Percentiles rank a stretch among this genome's conserved stretches.
phyloP scores from a whole-genome alignment of 2,113 vertebrate species.

The Amia ocellicauda region DNA sequence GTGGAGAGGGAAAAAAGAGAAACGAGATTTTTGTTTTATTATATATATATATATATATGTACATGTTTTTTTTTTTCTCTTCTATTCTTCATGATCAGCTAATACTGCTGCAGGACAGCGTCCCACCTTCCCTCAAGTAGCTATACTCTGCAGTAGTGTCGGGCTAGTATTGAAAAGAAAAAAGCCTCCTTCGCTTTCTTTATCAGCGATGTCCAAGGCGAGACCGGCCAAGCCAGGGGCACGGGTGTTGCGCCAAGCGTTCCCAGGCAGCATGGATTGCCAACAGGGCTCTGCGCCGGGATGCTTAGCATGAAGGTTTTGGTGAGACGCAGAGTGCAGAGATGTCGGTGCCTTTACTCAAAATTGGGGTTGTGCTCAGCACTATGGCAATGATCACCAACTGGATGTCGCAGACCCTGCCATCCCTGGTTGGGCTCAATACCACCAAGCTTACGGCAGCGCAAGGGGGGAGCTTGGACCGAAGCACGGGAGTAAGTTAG shows the following conservation, averaged over 20 bases:
- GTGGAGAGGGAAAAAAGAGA: conserved; percentile 41
- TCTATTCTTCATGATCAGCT: conserved; percentile 7
- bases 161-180: not conserved
- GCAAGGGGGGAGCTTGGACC: conserved; percentile 80
- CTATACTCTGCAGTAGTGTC: not conserved
- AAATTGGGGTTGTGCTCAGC: conserved; percentile 97
- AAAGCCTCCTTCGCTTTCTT: conserved; percentile 27
- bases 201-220: conserved; percentile 57
- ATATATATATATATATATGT: no score
- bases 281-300: conserved; percentile 59
- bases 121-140: conserved; percentile 1
- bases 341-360: conserved; percentile 93
- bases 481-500: conserved; percentile 90
- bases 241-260: conserved; percentile 55
- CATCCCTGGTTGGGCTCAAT: conserved; percentile 92
- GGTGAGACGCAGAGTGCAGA: conserved; percentile 61
- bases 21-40: not conserved
- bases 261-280: conserved; percentile 59
- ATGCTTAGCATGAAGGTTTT: conserved; percentile 77
- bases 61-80: no score
- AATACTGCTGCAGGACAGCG: conserved; percentile 5
- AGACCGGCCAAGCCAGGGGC: conserved; percentile 47
- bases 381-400: conserved; percentile 99
- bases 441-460: conserved; percentile 86
- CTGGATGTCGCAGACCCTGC: conserved; percentile 99